Evolutionary conservation across 2,888 invertebrate genomes (phyloP), one percentile per base, ranked within the genome.

Genomic region (Limnephilus auricula): DNA sequence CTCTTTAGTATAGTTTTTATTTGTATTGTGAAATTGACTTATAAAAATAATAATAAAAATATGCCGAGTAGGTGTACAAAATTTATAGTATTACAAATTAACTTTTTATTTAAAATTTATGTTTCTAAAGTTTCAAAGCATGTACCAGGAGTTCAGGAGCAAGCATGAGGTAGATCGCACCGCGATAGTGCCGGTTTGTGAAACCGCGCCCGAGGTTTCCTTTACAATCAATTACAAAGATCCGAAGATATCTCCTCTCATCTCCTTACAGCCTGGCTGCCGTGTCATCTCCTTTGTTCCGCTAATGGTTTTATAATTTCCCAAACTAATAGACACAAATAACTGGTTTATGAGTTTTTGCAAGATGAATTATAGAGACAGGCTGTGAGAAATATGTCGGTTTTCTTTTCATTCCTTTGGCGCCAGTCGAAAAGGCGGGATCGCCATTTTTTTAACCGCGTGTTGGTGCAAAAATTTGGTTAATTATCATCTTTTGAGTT

Each of bases 301-400:
- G 90, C 91, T 93, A 93, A 93, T 93, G 93, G 93, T 89, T 92
- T 93, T 93, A 91, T 90, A 91, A 91, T 92, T 89, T 87, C 78
- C 90, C 90, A 83, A 90, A 90, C 92, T 92, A 92, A 92, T 92
- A 92, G 92, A 92, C 90, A 91, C 92, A 92, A 92, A 92, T 92
- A 92, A 92, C 92, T 90, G 92, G 92, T 91, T 92, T 92, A 92
- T 89, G 85, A 84, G 89, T 91, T 90, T 92, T 89, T 91, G 88
- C 92, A 91, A 91, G 87, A 92, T 92, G 91, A 92, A 80, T 92
- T 91, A 92, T 92, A 80, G 89, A 89, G 91, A 91, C 90, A 86
- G 40, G 40, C 80, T 90, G 92, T 91, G 92, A 92, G 92, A 92
- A 92, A 92, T 90, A 90, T 79, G 89, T 79, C 79, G 79, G 89